A percentile compares a stretch with the other conserved stretches of the same genome.
These are phyloP conservation scores for Cheiracanthium punctorium DNA, from an alignment of 2,888 invertebrate genomes.

Conservation along the genomic window DNA sequence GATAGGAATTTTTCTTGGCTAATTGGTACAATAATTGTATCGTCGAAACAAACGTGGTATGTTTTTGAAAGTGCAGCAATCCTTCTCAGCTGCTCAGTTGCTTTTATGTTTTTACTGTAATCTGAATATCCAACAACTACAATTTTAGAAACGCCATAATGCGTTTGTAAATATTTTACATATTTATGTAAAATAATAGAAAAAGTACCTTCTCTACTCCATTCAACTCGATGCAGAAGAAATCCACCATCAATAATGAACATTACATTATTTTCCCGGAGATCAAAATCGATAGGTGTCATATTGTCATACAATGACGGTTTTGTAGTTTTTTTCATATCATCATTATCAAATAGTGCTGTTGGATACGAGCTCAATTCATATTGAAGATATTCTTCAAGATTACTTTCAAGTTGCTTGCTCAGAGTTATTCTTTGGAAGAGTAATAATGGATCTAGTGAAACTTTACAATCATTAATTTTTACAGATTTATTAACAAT, in stretches of 20 bases:
- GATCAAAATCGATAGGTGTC: background rate
- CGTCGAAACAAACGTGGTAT: constrained; percentile 2
- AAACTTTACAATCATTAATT: no score
- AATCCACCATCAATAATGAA: constrained; percentile 16
- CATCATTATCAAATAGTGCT: no score
- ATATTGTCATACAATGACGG: no score
- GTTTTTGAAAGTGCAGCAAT: constrained; percentile 14
- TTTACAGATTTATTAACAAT: no score
- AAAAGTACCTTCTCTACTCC: constrained; percentile 10
- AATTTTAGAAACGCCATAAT: background rate
- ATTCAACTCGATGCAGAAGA: constrained; percentile 5
- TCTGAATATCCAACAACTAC: constrained; percentile 9
- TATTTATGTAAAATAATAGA: constrained; percentile 16
- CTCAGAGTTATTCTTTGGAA: no score
- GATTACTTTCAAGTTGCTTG: no score
- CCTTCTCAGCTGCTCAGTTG: constrained; percentile 12
- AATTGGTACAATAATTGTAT: background rate
- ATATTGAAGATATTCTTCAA: no score
- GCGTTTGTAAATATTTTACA: background rate
- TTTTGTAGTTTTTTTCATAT: no score
- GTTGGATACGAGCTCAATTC: no score
- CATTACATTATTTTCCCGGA: background rate
- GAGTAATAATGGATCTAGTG: no score
- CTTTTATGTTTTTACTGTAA: constrained; percentile 12
- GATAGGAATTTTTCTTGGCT: constrained; percentile 16